These are phyloP conservation scores for Brachyptera risi DNA, from an alignment of 2,888 invertebrate genomes.

Conservation along the genomic window DNA sequence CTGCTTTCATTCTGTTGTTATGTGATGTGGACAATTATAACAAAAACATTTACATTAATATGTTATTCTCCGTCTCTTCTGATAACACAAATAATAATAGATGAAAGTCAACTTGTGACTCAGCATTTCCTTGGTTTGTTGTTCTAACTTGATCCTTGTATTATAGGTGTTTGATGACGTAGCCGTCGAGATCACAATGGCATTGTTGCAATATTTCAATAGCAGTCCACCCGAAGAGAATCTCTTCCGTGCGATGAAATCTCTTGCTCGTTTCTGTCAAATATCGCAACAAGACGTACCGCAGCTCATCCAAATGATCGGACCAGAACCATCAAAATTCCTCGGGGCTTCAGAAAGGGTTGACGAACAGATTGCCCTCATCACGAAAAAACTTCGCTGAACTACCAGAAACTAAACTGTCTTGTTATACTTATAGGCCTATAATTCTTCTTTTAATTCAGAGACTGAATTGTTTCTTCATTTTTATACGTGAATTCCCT, in stretches of 20 bases:
- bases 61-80: too few species aligned
- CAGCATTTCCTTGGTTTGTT: too few species aligned
- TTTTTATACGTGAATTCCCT: too few species aligned
- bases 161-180: conserved; percentile 92
- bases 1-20: too few species aligned
- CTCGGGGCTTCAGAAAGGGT: conserved; percentile 74
- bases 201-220: conserved; percentile 82
- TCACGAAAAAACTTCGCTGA: conserved; percentile 59
- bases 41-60: too few species aligned
- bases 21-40: too few species aligned
- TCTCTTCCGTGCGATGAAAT: conserved; percentile 72
- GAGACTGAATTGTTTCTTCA: too few species aligned
- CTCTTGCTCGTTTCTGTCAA: conserved; percentile 68
- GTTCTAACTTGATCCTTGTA: too few species aligned
- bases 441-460: too few species aligned
- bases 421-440: too few species aligned
- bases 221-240: conserved; percentile 75
- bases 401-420: neutral
- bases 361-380: conserved; percentile 74
- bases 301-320: conserved; percentile 85
- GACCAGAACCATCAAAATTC: conserved; percentile 79
- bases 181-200: conserved; percentile 87
- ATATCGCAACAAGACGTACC: conserved; percentile 81
- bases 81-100: too few species aligned
- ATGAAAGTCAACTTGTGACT: too few species aligned